Conservation (phyloP, 1,140 invertebrate species). For the Epicauta chinensis region DNA sequence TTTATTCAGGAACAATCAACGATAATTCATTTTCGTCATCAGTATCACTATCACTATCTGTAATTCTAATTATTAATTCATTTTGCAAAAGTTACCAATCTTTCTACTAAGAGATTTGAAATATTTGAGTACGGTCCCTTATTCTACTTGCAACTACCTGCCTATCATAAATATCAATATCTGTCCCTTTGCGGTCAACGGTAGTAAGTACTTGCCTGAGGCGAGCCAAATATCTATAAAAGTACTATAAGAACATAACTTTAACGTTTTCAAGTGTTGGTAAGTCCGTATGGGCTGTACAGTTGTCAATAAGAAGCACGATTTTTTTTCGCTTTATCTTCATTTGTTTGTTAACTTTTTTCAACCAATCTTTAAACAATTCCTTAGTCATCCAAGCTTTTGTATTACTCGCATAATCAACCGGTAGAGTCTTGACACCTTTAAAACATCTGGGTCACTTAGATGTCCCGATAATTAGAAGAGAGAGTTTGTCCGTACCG, state of each 20-base stretch:
- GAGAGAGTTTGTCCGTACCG: neutral
- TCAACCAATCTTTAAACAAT: conserved; percentile 22
- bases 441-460: conserved; percentile 46
- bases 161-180: too few relatives aligned
- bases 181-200: too few relatives aligned
- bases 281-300: conserved; percentile 1
- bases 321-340: conserved; percentile 24
- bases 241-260: conserved; percentile 1
- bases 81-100: too few relatives aligned
- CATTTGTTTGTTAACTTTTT: conserved; percentile 19
- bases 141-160: too few relatives aligned
- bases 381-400: conserved; percentile 48
- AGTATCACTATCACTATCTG: too few relatives aligned
- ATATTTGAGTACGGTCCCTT: too few relatives aligned
- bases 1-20: too few relatives aligned
- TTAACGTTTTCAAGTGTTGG: conserved; percentile 1
- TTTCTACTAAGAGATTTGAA: too few relatives aligned
- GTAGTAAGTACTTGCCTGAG: too few relatives aligned
- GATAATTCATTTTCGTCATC: too few relatives aligned
- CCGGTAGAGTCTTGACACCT: conserved; percentile 40
- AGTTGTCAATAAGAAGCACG: conserved; percentile 25
- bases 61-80: too few relatives aligned
- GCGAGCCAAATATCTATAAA: too few relatives aligned
- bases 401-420: conserved; percentile 43
- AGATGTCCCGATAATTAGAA: conserved; percentile 40